These are phyloP conservation scores for Tiliqua scincoides DNA, from an alignment of 2,113 vertebrate species.

Conservation along the genomic window DNA sequence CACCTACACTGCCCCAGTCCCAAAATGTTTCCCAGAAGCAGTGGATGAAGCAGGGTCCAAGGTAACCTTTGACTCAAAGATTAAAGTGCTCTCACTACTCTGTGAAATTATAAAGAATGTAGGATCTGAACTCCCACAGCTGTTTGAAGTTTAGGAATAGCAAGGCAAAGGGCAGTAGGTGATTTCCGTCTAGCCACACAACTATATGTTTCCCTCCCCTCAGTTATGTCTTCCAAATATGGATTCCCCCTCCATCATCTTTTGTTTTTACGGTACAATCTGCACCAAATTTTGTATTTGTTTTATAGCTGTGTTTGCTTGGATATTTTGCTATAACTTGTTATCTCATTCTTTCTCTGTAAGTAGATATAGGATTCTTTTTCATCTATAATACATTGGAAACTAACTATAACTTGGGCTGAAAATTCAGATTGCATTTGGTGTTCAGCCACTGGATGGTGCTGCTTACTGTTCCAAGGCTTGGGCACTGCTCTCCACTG, in stretches of 20 bases:
- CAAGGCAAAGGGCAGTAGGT: not conserved
- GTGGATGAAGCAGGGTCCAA: not conserved
- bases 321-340: not conserved
- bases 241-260: not conserved
- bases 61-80: not conserved
- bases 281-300: not conserved
- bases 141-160: not conserved
- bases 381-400: not conserved
- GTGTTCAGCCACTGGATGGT: constrained; percentile 60
- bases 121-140: not conserved
- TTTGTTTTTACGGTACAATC: constrained; percentile 32
- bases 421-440: constrained; percentile 33
- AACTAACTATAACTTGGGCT: not conserved
- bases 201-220: not conserved
- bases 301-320: not conserved
- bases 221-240: not conserved
- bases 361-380: not conserved
- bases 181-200: not conserved
- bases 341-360: not conserved
- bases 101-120: not conserved
- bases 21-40: not conserved
- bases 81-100: not conserved
- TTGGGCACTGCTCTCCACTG: not conserved
- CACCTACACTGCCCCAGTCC: no score
- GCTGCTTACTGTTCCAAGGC: constrained; percentile 61